These are phyloP conservation scores for Tetragnatha versicolor DNA, from an alignment of 1,140 invertebrate species.

Conservation along the genomic window DNA sequence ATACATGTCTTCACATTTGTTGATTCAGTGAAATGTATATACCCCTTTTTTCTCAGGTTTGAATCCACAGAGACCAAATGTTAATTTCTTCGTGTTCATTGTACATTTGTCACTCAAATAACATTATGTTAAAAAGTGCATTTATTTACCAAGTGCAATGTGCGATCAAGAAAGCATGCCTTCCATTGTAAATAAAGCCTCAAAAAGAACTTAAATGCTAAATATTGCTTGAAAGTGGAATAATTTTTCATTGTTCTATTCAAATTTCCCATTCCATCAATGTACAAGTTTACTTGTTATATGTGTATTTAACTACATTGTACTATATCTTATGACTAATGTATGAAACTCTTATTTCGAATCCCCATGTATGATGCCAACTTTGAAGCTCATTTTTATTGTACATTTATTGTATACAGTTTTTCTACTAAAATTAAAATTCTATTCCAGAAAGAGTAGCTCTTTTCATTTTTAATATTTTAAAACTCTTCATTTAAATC, in stretches of 20 bases:
- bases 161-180: constrained; percentile 5
- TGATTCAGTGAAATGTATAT: constrained; percentile 22
- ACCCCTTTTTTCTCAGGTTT: constrained; percentile 28
- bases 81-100: constrained; percentile 42
- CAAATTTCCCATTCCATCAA: background rate
- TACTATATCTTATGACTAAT: constrained; percentile 28
- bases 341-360: constrained; percentile 4
- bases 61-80: constrained; percentile 35
- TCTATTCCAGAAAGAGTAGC: constrained; percentile 4
- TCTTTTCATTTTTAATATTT: constrained; percentile 9
- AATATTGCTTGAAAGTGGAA: background rate
- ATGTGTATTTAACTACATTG: constrained; percentile 13
- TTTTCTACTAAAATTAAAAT: constrained; percentile 52
- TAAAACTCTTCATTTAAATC: background rate
- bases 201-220: background rate
- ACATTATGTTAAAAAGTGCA: constrained; percentile 32
- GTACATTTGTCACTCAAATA: constrained; percentile 41
- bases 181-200: background rate
- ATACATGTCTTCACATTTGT: no score
- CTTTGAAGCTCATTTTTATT: constrained; percentile 55
- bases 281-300: constrained; percentile 32
- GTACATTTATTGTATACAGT: constrained; percentile 55
- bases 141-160: constrained; percentile 54
- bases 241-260: background rate
- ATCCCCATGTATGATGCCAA: constrained; percentile 35